phyloP scores from a whole-genome alignment of 1,140 invertebrate species.

The Drosophila ercepeae region DNA sequence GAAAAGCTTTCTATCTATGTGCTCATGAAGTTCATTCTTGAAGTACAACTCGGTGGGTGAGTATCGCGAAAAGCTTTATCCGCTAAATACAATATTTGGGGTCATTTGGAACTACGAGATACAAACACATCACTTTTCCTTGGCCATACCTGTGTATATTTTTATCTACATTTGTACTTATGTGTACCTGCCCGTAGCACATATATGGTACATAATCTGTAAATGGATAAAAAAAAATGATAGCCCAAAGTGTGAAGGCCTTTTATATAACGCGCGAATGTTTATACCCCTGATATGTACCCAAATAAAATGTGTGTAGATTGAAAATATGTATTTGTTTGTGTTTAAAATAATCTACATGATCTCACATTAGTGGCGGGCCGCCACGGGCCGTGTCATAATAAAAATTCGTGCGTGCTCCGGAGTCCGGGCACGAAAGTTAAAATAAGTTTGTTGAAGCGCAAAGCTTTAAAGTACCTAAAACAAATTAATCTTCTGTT shows the following conservation, averaged over 20 bases:
- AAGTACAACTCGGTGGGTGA: conserved; percentile 65
- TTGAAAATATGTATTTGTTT: conserved; percentile 34
- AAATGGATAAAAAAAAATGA: conserved; percentile 30
- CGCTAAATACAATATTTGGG: conserved; percentile 53
- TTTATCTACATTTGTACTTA: conserved; percentile 28
- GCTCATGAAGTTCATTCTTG: conserved; percentile 66
- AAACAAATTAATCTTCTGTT: conserved; percentile 32
- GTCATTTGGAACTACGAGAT: conserved; percentile 44
- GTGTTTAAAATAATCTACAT: conserved; percentile 47
- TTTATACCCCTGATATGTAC: conserved; percentile 16
- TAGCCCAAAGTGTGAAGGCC: conserved; percentile 19
- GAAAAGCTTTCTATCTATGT: conserved; percentile 60
- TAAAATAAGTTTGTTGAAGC: conserved; percentile 28
- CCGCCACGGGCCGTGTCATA: conserved; percentile 22
- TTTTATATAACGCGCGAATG: conserved; percentile 27
- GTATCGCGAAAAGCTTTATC: conserved; percentile 56
- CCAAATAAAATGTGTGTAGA: conserved; percentile 26
- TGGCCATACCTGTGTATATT: conserved; percentile 40
- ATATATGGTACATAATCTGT: conserved; percentile 22
- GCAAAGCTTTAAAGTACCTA: conserved; percentile 19
- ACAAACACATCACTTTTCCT: conserved; percentile 16
- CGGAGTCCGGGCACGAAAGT: conserved; percentile 13
- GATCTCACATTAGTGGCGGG: conserved; percentile 41
- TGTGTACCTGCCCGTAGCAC: conserved; percentile 13
- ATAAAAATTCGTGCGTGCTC: conserved; percentile 27